Conservation (phyloP, 1,140 invertebrate genomes). For the Neodiprion fabricii region DNA sequence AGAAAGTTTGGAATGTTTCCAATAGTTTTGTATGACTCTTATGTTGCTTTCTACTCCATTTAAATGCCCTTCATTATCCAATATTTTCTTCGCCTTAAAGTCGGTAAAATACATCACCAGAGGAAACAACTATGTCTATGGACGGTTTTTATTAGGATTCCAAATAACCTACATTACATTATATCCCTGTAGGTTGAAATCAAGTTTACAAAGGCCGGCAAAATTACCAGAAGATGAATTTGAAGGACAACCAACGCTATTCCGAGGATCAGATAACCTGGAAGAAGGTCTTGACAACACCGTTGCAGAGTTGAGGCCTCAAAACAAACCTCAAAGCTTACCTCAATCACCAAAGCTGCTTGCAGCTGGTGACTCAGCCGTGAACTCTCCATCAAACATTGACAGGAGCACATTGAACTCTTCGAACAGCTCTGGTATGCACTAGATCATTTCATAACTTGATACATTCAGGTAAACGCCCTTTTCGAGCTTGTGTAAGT, state of each 20-base stretch:
- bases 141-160: no score
- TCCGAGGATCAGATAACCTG: constrained; percentile 27
- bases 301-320: constrained; percentile 36
- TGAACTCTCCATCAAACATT: constrained; percentile 26
- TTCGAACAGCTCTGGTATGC: constrained; percentile 4
- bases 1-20: neutral
- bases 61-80: no score
- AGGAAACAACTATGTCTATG: no score
- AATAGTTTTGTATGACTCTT: neutral
- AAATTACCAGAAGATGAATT: constrained; percentile 28
- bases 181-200: constrained; percentile 29
- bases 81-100: no score
- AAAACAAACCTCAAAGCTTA: constrained; percentile 24
- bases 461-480: neutral
- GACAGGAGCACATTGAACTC: constrained; percentile 30
- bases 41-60: neutral
- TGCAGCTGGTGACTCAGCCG: constrained; percentile 14
- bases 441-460: neutral
- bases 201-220: constrained; percentile 16
- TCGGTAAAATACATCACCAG: no score
- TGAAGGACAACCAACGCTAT: constrained; percentile 33
- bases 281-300: constrained; percentile 42
- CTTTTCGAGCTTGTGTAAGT: neutral
- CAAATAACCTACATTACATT: no score
- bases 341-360: neutral